A percentile compares a stretch with the other conserved stretches of the same genome.
Conservation (phyloP, 2,113 vertebrate species). For the Cebidichthys violaceus region DNA sequence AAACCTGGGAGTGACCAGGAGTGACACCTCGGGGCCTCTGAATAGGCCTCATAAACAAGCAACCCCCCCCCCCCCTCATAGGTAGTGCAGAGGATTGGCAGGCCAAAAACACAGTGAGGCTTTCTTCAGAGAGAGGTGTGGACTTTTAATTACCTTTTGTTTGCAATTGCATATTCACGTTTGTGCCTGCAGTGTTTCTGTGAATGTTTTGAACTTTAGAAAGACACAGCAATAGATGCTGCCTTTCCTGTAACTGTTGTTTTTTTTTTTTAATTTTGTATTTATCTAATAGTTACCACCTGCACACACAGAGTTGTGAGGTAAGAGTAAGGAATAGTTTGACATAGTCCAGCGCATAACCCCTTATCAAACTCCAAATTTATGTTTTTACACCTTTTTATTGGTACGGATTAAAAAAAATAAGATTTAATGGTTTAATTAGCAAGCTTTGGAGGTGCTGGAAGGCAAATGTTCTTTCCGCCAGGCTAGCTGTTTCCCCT, state of each 20-base stretch:
- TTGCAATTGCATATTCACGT: conserved; percentile 21
- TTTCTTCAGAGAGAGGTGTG: conserved; percentile 46
- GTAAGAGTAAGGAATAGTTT: background rate
- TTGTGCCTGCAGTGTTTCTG: background rate
- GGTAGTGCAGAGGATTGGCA: conserved; percentile 21
- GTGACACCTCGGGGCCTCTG: conserved; percentile 66
- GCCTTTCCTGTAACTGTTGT: background rate
- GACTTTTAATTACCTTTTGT: conserved; percentile 36
- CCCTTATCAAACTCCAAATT: background rate
- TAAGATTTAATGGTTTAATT: background rate
- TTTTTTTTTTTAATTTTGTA: background rate
- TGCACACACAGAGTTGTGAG: conserved; percentile 25
- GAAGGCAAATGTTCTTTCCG: no score
- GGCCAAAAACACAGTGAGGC: conserved; percentile 22
- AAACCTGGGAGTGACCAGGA: conserved; percentile 53
- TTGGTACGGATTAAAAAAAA: background rate
- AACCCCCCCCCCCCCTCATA: conserved; percentile 22
- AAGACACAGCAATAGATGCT: background rate
- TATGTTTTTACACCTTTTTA: background rate
- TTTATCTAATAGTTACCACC: conserved; percentile 44
- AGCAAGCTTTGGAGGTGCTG: background rate
- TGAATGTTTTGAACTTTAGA: conserved; percentile 4
- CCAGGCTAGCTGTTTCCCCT: background rate
- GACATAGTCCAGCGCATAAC: background rate
- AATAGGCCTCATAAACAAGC: conserved; percentile 57